Evolutionary conservation across 2,113 vertebrate species (phyloP).

Genomic region (Hemiscyllium ocellatum): DNA sequence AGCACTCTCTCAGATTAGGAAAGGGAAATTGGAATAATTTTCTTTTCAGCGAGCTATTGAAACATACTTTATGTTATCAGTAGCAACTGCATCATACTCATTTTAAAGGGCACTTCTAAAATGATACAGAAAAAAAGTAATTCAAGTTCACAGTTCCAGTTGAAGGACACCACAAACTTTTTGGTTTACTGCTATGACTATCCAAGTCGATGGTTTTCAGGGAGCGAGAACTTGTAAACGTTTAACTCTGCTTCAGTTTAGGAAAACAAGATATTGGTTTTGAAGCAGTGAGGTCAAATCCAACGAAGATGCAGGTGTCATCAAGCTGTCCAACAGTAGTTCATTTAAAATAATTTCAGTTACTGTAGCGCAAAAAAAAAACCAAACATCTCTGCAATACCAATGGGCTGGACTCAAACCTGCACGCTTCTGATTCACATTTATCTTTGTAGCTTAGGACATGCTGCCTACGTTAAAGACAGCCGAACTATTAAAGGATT

Average conservation of each 20-base stretch:
- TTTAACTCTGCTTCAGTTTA: not conserved
- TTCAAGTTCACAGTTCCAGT: not conserved
- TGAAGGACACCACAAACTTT: not conserved
- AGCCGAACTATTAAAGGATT: not conserved
- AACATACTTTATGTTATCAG: not conserved
- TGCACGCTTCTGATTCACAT: not conserved
- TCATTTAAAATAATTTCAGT: not conserved
- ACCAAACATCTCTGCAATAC: not conserved
- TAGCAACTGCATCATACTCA: not conserved
- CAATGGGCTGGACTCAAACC: not conserved
- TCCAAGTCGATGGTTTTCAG: not conserved
- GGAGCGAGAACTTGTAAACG: not conserved
- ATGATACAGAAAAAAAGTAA: not conserved
- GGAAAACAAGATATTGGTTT: not conserved
- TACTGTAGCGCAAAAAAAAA: not conserved
- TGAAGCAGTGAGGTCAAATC: not conserved
- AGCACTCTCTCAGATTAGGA: not conserved
- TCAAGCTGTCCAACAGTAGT: not conserved
- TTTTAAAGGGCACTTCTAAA: not conserved
- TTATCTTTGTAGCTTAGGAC: not conserved
- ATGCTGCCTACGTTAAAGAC: not conserved
- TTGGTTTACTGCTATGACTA: too few relatives aligned
- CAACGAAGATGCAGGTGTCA: not conserved
- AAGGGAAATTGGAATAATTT: not conserved
- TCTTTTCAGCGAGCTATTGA: not conserved